Base-by-base conservation (phyloP, 2,113 vertebrate species). In the Nesogale talazaci region DNA sequence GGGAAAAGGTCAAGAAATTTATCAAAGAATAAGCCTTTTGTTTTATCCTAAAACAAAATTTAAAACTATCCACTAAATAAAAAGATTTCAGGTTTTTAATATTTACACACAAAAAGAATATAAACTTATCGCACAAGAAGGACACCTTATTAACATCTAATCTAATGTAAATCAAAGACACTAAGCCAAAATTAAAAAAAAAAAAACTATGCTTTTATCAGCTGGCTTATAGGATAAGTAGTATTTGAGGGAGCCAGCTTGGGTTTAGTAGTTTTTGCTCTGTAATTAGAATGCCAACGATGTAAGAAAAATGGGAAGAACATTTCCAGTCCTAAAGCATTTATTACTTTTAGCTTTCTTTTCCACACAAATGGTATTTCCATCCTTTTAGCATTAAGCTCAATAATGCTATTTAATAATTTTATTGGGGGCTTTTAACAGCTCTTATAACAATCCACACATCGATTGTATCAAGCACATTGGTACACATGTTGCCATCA, bases 41-140 rank as follows among this genome's bases (percentile, higher is more conserved):
- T 94, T 65, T 56, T 31, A 92, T 61, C 36, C 36, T 92, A 92
- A 91, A 88, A 90, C 10, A 87, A 84, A 81, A 90, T 6, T 82
- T 15, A 34, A 94, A 95, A 56, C 34, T 80, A 87, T 17, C 80
- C 25, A 85, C 40, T 94, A 85, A 91, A 83, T 52, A 40, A 89
- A 75, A 74, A 46, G 79, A 19, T 17, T 67, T 59, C 8, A 7
- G 25, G 22, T 81, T 82, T 52, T 40, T 2, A 84, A 29, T 36
- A 82, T 1, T 79, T 74, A 74, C 27, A 90, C 11, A 88, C 80
- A 63, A 3, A 16, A 94, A 83, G 25, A 16, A 5, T n/a, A 57
- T 61, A 19, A 57, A n/a, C 89, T 6, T 83, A 52, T 67, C 86
- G 20, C 6, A 61, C 20, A 83, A 17, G 77, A 75, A 93, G 67